Evolutionary conservation across 2,797 vertebrate genomes (phyloP).

Genomic region (Crocodylus rhombifer): DNA sequence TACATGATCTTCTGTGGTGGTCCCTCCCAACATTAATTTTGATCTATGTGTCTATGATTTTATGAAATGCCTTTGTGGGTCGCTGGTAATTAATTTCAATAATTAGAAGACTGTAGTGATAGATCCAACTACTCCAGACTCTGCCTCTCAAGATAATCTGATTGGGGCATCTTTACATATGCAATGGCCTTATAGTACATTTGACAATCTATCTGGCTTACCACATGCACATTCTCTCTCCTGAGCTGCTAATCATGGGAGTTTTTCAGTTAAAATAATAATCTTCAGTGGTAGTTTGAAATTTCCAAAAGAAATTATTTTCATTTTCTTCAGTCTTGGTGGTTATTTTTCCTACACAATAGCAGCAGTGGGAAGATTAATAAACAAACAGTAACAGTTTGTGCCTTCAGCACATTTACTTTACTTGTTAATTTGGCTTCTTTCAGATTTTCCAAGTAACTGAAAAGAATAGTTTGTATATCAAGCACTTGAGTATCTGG

Average conservation of each 20-base stretch:
- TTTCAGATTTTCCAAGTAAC: not conserved
- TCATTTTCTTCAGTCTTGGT: not conserved
- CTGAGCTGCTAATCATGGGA: not conserved
- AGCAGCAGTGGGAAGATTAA: not conserved
- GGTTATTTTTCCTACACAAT: not conserved
- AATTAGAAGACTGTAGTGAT: no score
- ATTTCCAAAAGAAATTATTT: not conserved
- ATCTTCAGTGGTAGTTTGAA: not conserved
- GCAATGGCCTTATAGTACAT: not conserved
- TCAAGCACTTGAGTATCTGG: not conserved
- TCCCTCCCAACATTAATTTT: no score
- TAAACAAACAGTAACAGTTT: not conserved
- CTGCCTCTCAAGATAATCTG: no score
- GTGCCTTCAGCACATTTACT: not conserved
- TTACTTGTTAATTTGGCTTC: not conserved
- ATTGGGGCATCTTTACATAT: fast-evolving
- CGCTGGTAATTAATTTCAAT: no score
- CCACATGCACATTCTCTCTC: fast-evolving
- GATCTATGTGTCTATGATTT: no score
- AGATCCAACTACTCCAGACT: no score
- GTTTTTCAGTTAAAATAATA: not conserved
- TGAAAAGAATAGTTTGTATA: not conserved
- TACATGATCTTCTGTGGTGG: no score
- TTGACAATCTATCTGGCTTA: not conserved
- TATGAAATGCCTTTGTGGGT: no score